Evolutionary conservation across 1,140 invertebrate genomes (phyloP).

Genomic region (Thaumetopoea pityocampa): DNA sequence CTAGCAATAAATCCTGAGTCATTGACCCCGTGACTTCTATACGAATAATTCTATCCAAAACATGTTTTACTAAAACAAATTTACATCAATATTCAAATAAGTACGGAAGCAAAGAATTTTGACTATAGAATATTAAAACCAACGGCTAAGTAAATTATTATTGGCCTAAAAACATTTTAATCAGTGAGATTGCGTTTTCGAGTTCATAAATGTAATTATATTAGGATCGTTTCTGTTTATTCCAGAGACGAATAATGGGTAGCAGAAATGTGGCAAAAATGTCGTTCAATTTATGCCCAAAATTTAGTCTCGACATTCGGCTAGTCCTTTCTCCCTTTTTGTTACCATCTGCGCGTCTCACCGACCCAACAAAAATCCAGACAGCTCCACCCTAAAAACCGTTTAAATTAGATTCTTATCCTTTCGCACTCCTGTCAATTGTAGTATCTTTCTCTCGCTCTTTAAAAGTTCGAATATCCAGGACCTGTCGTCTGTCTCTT

Average conservation of each 20-base stretch:
- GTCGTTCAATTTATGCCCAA: slow-evolving; percentile 73
- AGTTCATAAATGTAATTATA: too few relatives aligned
- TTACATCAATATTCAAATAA: slow-evolving; percentile 10
- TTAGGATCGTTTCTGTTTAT: slow-evolving; percentile 25
- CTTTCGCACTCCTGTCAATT: slow-evolving; percentile 55
- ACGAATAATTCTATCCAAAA: slow-evolving; percentile 55
- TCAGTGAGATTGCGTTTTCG: too few relatives aligned
- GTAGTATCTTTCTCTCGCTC: slow-evolving; percentile 53
- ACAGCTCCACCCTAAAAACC: slow-evolving; percentile 74
- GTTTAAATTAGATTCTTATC: slow-evolving; percentile 61
- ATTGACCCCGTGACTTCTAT: slow-evolving; percentile 65
- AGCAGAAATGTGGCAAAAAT: slow-evolving; percentile 67
- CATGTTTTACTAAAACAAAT: slow-evolving; percentile 43
- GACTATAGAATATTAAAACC: neutral
- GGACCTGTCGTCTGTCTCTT: slow-evolving; percentile 63
- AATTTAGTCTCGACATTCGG: slow-evolving; percentile 66
- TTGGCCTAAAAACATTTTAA: too few relatives aligned
- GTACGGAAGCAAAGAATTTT: slow-evolving; percentile 5
- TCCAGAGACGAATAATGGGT: slow-evolving; percentile 28
- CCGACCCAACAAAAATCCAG: slow-evolving; percentile 62
- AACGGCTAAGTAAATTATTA: slow-evolving; percentile 1
- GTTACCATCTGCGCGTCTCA: slow-evolving; percentile 65
- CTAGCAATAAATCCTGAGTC: slow-evolving; percentile 63
- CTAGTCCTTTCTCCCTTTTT: slow-evolving; percentile 74
- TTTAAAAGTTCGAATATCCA: slow-evolving; percentile 56